Evolutionary conservation across 2,113 vertebrate species (phyloP).

Genomic region (Pteruthius melanotis): DNA sequence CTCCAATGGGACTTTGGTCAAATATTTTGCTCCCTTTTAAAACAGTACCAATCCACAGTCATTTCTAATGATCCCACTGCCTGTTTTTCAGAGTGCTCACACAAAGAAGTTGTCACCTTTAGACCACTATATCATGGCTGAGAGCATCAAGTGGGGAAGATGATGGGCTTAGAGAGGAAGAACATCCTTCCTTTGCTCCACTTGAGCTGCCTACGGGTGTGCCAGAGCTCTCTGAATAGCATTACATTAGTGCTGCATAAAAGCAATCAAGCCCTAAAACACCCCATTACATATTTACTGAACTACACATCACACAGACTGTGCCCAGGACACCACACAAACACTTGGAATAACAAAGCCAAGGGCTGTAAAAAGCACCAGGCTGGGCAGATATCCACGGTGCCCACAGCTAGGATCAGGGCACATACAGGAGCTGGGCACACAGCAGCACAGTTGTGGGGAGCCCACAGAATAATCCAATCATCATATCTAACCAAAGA

Average conservation of each 20-base stretch:
- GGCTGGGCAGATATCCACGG: background rate
- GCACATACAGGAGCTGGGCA: background rate
- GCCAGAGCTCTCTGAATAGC: conserved; percentile 1
- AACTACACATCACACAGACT: background rate
- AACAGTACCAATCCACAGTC: background rate
- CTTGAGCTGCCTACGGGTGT: background rate
- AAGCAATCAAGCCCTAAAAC: conserved; percentile 33
- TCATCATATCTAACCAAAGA: background rate
- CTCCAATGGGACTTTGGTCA: background rate
- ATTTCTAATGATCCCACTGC: background rate
- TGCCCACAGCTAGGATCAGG: background rate
- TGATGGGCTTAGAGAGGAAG: conserved; percentile 36
- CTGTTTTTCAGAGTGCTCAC: conserved; percentile 3
- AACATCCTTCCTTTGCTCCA: conserved; percentile 33
- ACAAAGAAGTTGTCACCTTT: conserved; percentile 45
- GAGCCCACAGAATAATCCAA: background rate
- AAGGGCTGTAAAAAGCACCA: background rate
- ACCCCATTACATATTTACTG: background rate
- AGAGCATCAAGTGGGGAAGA: conserved; percentile 41
- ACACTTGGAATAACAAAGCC: background rate
- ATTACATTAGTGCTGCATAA: background rate
- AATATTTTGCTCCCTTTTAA: conserved; percentile 17
- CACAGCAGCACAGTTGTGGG: background rate
- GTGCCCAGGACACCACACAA: background rate
- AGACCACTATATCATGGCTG: conserved; percentile 24